Evolutionary conservation across 1,140 invertebrate species (phyloP).

Genomic region (Tetragnatha versicolor): DNA sequence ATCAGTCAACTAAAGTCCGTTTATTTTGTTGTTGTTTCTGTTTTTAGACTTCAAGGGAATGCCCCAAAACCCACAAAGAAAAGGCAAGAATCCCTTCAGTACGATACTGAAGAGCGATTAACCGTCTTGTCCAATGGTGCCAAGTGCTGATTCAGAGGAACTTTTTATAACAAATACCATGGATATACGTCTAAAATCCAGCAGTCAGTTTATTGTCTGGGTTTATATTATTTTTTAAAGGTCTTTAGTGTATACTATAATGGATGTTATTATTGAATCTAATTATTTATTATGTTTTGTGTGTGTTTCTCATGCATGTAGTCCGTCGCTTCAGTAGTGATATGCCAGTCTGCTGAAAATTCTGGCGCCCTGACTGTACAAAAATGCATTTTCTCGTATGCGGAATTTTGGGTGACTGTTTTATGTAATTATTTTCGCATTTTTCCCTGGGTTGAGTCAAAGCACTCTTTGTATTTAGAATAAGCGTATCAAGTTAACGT

Average conservation of each 20-base stretch:
- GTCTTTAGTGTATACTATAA: neutral
- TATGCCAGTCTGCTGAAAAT: no score
- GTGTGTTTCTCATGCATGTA: neutral
- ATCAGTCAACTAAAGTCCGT: neutral
- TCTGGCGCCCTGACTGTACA: neutral
- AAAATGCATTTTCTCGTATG: no score
- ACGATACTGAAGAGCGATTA: slow-evolving; percentile 43
- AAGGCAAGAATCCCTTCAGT: slow-evolving; percentile 48
- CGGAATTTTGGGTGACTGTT: no score
- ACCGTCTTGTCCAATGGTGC: neutral
- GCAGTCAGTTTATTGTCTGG: neutral
- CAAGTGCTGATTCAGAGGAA: neutral
- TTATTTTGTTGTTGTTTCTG: neutral
- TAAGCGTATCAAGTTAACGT: no score
- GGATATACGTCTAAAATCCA: neutral
- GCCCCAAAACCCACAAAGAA: slow-evolving; percentile 9
- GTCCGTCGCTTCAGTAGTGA: neutral
- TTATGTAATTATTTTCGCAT: no score
- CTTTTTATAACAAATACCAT: neutral
- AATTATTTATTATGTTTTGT: neutral
- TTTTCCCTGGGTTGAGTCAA: no score
- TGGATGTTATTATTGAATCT: neutral
- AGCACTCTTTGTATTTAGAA: no score
- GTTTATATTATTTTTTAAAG: neutral
- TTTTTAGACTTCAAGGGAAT: slow-evolving; percentile 31